These are phyloP conservation scores for Lytechinus pictus DNA, from an alignment of 35 echinoderm and acorn worm genomes.

Conservation along the genomic window DNA sequence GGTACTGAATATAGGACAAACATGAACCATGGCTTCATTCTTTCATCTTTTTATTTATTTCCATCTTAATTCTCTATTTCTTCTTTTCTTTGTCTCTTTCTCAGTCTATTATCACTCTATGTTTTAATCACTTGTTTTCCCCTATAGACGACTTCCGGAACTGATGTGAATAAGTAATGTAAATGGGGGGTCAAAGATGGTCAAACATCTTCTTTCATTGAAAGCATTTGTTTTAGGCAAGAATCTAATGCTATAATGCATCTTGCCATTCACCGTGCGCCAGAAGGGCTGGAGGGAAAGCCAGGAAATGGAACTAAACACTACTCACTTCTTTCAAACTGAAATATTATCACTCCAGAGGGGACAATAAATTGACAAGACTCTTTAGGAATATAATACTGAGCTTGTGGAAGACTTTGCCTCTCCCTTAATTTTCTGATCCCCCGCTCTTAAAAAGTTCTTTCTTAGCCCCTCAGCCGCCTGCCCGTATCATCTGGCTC, in stretches of 20 bases:
- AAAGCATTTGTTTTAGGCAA: not conserved
- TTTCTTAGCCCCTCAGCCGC: not conserved
- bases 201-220: not conserved
- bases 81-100: slow-evolving; percentile 12
- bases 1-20: not conserved
- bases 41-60: not conserved
- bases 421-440: not conserved
- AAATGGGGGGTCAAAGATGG: not conserved
- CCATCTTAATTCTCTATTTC: not conserved
- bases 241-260: not conserved
- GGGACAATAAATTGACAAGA: not conserved
- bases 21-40: not conserved
- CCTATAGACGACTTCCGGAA: not conserved
- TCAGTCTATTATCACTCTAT: not conserved
- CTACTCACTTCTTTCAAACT: not conserved
- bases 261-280: not conserved
- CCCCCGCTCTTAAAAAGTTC: not conserved
- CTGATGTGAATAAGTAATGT: not conserved
- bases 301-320: not conserved
- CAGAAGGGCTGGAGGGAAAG: not conserved
- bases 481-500: not conserved
- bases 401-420: not conserved
- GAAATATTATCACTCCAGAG: not conserved
- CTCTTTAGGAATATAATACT: not conserved
- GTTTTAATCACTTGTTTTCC: too few species aligned